phyloP scores from a whole-genome alignment of 1,140 invertebrate species.

The Archivesica marissinica region DNA sequence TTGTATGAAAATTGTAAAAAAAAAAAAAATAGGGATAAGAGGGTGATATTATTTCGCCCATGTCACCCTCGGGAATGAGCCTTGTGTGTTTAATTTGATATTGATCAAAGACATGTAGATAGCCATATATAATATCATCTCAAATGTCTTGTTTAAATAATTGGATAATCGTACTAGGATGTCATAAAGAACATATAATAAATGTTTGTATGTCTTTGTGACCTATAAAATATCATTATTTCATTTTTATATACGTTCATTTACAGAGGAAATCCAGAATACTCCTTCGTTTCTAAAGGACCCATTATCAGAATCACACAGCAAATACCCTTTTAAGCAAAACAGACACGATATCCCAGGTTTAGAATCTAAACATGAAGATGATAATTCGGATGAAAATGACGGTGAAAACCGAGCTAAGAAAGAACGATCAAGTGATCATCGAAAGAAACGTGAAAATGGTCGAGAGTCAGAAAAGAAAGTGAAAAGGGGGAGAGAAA shows the following conservation, averaged over 20 bases:
- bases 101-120: too few relatives aligned
- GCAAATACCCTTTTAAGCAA: constrained; percentile 69
- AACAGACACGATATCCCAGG: constrained; percentile 74
- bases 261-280: constrained; percentile 66
- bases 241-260: neutral
- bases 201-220: too few relatives aligned
- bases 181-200: too few relatives aligned
- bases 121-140: too few relatives aligned
- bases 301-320: constrained; percentile 67
- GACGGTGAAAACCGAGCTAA: constrained; percentile 9
- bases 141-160: too few relatives aligned
- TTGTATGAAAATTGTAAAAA: too few relatives aligned
- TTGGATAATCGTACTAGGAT: too few relatives aligned
- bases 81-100: too few relatives aligned
- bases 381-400: constrained; percentile 38
- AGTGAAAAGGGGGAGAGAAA: constrained; percentile 27
- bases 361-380: constrained; percentile 55
- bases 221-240: too few relatives aligned
- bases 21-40: too few relatives aligned
- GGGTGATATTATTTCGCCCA: too few relatives aligned
- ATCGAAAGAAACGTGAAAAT: constrained; percentile 39
- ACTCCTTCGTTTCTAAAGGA: constrained; percentile 72
- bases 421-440: constrained; percentile 51
- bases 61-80: too few relatives aligned
- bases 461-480: constrained; percentile 46